phyloP scores from a whole-genome alignment of 2,113 vertebrate species.

The Poeciliopsis prolifica region DNA sequence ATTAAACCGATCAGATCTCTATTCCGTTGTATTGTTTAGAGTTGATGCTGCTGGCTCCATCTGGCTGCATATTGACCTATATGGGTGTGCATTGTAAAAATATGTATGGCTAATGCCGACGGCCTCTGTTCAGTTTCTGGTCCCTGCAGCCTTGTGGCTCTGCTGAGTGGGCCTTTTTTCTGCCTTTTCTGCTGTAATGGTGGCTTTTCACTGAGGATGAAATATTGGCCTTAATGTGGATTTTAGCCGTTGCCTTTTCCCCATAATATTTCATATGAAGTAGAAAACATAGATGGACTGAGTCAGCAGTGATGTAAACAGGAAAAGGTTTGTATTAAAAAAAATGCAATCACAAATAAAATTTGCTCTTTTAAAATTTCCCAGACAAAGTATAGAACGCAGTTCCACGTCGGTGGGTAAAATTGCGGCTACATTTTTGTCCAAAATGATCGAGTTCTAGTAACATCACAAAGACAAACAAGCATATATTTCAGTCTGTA shows the following conservation, averaged over 20 bases:
- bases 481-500: no score
- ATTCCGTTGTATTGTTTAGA: constrained; percentile 16
- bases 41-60: constrained; percentile 54
- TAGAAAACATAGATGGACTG: constrained; percentile 12
- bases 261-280: constrained; percentile 39
- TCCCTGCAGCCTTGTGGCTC: constrained; percentile 47
- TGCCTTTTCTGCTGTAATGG: constrained; percentile 53
- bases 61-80: constrained; percentile 31
- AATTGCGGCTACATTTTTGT: background rate
- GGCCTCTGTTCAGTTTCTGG: constrained; percentile 41
- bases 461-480: background rate
- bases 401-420: no score
- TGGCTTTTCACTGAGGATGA: constrained; percentile 58
- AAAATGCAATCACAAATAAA: background rate
- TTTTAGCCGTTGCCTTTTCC: constrained; percentile 24
- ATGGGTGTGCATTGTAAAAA: constrained; percentile 61
- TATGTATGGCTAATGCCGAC: constrained; percentile 61
- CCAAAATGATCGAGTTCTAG: background rate
- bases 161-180: constrained; percentile 62
- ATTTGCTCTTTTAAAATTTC: background rate
- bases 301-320: background rate
- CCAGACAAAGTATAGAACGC: background rate
- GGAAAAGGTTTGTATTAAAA: background rate
- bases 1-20: background rate
- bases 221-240: constrained; percentile 57